Evolutionary conservation across 2,888 invertebrate genomes (phyloP).

Genomic region (Arge pagana): DNA sequence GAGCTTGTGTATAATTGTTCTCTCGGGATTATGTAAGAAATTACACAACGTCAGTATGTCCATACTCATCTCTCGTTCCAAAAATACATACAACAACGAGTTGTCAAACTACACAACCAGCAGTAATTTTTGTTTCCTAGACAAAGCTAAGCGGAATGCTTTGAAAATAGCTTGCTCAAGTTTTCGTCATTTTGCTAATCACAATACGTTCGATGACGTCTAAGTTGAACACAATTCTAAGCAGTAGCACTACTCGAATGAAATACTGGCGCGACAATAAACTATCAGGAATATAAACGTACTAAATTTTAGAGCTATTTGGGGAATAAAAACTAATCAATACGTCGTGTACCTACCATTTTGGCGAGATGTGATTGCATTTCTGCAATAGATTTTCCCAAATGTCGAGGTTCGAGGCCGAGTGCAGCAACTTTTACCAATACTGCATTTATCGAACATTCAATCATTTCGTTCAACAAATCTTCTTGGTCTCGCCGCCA

Average conservation of each 20-base stretch:
- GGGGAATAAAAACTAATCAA: neutral
- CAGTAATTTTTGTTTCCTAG: constrained; percentile 19
- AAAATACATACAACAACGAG: constrained; percentile 15
- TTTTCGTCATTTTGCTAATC: too few relatives aligned
- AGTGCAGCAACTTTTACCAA: constrained; percentile 97
- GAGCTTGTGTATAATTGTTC: neutral
- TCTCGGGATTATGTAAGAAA: constrained; percentile 10
- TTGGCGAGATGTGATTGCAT: constrained; percentile 85
- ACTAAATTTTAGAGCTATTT: neutral
- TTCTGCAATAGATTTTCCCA: constrained; percentile 83
- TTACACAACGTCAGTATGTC: constrained; percentile 18
- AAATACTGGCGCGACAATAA: too few relatives aligned
- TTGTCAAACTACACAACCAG: constrained; percentile 13
- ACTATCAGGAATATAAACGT: too few relatives aligned
- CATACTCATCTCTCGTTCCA: constrained; percentile 17
- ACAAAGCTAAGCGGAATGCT: constrained; percentile 10
- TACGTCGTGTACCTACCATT: constrained; percentile 65
- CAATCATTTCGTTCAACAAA: constrained; percentile 95
- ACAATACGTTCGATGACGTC: too few relatives aligned
- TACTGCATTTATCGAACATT: constrained; percentile 88
- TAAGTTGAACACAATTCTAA: too few relatives aligned
- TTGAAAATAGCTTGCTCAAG: constrained; percentile 13
- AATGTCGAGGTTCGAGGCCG: constrained; percentile 87
- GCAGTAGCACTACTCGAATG: too few relatives aligned
- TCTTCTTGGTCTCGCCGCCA: constrained; percentile 96